A percentile compares a stretch with the other conserved stretches of the same genome.
Conservation (phyloP, 2,797 vertebrate species). For the Thunnus albacares region DNA sequence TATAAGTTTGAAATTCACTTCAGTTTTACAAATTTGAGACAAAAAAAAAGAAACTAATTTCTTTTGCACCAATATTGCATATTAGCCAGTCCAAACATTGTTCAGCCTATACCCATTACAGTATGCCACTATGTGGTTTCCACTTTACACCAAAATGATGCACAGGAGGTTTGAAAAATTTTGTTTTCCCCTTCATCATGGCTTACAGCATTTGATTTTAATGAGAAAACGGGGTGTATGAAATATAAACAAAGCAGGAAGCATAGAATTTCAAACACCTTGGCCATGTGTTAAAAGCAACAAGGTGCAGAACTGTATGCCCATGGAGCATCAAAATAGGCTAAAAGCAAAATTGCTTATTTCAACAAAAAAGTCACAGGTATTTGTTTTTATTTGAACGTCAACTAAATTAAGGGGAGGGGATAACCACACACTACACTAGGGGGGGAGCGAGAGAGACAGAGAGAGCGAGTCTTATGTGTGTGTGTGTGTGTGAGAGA, state of each 20-base stretch:
- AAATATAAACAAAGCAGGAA: conserved; percentile 73
- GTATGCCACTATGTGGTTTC: conserved; percentile 44
- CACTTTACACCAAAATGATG: conserved; percentile 59
- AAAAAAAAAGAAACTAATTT: background rate
- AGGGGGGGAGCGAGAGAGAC: conserved; percentile 20
- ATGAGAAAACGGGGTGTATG: conserved; percentile 79
- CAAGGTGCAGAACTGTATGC: conserved; percentile 50
- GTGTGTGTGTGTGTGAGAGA: conserved; percentile 38
- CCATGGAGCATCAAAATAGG: conserved; percentile 61
- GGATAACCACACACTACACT: conserved; percentile 64
- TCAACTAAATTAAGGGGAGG: conserved; percentile 79
- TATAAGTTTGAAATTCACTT: background rate
- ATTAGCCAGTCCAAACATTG: conserved; percentile 37
- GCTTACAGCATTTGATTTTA: conserved; percentile 84
- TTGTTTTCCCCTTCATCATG: conserved; percentile 61
- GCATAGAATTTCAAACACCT: conserved; percentile 59
- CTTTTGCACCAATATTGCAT: conserved; percentile 17
- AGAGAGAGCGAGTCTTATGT: conserved; percentile 19
- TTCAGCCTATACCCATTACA: conserved; percentile 17
- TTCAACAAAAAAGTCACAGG: conserved; percentile 75
- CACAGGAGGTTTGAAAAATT: conserved; percentile 57
- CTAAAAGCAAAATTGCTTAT: conserved; percentile 75
- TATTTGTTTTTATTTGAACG: conserved; percentile 81
- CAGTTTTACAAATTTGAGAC: conserved; percentile 5
- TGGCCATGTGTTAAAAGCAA: conserved; percentile 58